Evolutionary conservation across 2,797 vertebrate genomes (phyloP), one percentile per base, ranked within the genome.

Genomic region (Kryptolebias ocellatus): DNA sequence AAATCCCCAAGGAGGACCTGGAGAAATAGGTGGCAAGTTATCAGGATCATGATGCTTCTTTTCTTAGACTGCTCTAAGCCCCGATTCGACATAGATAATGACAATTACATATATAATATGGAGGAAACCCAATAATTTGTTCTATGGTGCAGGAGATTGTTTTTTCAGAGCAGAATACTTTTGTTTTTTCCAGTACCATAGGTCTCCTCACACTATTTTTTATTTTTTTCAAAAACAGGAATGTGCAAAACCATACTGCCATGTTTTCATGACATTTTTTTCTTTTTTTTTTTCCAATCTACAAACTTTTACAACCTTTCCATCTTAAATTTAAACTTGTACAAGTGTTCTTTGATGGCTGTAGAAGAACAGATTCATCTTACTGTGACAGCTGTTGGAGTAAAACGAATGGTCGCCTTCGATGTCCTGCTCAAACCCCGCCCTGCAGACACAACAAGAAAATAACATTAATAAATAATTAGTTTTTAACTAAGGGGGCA

Each of bases 391-490:
- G 60, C 78, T 85, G 20, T 92, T 89, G 0, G 70, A 44, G n/a
- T 88, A 72, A 24, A 64, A 39, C 10, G 65, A 70, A 74, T 78
- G 56, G 75, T 91, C 85, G 1, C 84, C 90, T 54, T 92, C 94
- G 4, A 94, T 85, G 42, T 95, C 93, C 76, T 93, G 94, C 15
- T 95, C 94, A 53, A 95, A 93, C 0, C 92, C 93, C 0, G 85
- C 79, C 84, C 95, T 97, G 87, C 47, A 71, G 53, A 77, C 34
- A 71, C 2, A 53, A 51, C 61, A 8, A 58, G 17, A 55, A 4
- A 14, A 53, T 47, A 44, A n/a, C 14, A 8, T 50, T 53, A 82
- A 16, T 37, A 4, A 37, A 18, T 11, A 64, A 27, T 10, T n/a
- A 3, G 2, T n/a, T 45, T 46, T 28, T 44, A 11, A 44, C n/a